Base-by-base conservation (phyloP, 1,140 invertebrate species). In the Cataglyphis hispanica region DNA sequence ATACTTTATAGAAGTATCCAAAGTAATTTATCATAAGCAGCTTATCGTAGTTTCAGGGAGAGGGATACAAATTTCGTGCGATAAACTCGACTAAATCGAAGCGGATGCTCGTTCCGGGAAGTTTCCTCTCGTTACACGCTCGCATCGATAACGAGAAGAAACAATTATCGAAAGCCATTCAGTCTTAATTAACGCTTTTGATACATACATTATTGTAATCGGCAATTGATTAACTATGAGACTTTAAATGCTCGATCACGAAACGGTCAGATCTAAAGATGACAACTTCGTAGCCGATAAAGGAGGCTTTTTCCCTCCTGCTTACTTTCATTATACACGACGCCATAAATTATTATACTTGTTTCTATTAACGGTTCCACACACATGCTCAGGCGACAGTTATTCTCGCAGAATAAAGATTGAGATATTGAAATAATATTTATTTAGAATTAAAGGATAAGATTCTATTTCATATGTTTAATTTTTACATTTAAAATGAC, bases 221-320 rank as follows among this genome's bases (percentile, higher is more conserved):
- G 61, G 66, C 22, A 69, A 78, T 75, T 84, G 77, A 84, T 89
- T 87, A 84, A 89, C 75, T 58, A 56, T 40, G 43, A 53, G 58
- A 60, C 60, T 86, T 87, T 88, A 86, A 75, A 78, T 22, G 61
- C 16, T 22, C 22, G 74, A 50, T 84, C 67, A 84, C 76, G 64
- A 64, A 77, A 27, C 58, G 75, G 56, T 72, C 50, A 3, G 5
- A 25, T 56, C 31, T 13, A n/a, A 6, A 27, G 40, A 66, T 67
- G 87, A 89, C 89, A 89, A 89, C 87, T 84, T 43, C 60, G n/a
- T 76, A 50, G 19, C 27, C 43, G 87, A 88, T 81, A 70, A 86
- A 84, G 34, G 31, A 72, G 16, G 16, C 22, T 75, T 10, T n/a
- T 70, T 8, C 34, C 22, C 31, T 43, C 46, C 6, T 46, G 22